Conservation (phyloP, 2,113 vertebrate species). For the Gnathonemus echidnorhynchus region DNA sequence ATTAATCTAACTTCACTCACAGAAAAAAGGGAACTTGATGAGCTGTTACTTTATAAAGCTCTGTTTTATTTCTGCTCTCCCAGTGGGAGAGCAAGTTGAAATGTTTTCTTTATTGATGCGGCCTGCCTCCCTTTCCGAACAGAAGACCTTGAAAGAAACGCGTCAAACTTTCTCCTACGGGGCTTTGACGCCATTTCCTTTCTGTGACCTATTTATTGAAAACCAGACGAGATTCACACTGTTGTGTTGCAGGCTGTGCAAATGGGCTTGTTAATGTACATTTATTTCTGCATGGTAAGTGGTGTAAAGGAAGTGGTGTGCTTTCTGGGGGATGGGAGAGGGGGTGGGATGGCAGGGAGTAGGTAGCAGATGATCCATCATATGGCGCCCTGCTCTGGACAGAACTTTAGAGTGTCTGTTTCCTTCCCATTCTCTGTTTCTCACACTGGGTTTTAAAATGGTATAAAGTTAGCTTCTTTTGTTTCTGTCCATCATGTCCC, state of each 20-base stretch:
- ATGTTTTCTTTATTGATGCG: constrained; percentile 28
- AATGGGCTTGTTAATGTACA: constrained; percentile 29
- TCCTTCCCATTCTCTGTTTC: background rate
- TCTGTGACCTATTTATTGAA: constrained; percentile 41
- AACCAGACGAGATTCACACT: constrained; percentile 38
- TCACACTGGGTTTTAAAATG: background rate
- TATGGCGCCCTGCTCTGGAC: background rate
- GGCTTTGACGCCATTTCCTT: constrained; percentile 37
- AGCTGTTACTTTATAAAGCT: constrained; percentile 34
- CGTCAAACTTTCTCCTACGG: constrained; percentile 27
- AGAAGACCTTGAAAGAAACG: constrained; percentile 33
- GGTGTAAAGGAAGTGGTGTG: constrained; percentile 34
- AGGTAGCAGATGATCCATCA: constrained; percentile 26
- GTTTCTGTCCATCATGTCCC: background rate
- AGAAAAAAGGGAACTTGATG: constrained; percentile 22
- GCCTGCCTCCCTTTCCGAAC: constrained; percentile 10
- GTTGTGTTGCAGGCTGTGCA: constrained; percentile 33
- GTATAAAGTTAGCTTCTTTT: background rate
- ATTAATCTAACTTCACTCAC: constrained; percentile 25
- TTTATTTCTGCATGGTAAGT: constrained; percentile 33
- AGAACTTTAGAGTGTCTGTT: background rate
- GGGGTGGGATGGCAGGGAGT: background rate
- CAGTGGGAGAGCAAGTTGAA: constrained; percentile 35
- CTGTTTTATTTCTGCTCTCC: constrained; percentile 31
- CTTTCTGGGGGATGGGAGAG: background rate